phyloP scores from a whole-genome alignment of 2,797 vertebrate genomes.

The Poeciliopsis infans region DNA sequence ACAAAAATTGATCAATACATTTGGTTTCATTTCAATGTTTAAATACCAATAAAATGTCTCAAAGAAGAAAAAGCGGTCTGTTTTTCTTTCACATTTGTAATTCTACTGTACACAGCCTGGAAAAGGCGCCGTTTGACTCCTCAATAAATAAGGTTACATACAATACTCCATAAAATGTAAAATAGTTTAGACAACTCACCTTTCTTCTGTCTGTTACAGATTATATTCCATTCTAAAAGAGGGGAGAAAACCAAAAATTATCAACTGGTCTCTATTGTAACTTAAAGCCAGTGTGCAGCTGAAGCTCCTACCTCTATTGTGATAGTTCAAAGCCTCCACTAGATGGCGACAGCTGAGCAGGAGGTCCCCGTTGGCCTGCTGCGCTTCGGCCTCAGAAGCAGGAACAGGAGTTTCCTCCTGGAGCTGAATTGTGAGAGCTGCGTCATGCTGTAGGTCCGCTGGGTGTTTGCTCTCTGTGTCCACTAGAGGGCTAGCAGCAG shows the following conservation, averaged over 20 bases:
- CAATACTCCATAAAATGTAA: background rate
- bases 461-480: slow-evolving; percentile 44
- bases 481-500: slow-evolving; percentile 28
- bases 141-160: no score
- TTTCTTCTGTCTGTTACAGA: slow-evolving; percentile 80
- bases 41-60: background rate
- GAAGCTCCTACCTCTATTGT: slow-evolving; percentile 75
- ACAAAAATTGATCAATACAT: background rate
- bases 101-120: background rate
- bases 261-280: background rate
- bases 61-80: background rate
- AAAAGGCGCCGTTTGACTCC: background rate
- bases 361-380: slow-evolving; percentile 75
- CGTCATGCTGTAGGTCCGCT: slow-evolving; percentile 37
- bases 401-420: slow-evolving; percentile 47
- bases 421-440: slow-evolving; percentile 36
- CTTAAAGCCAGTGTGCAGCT: background rate
- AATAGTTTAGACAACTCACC: slow-evolving; percentile 62
- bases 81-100: background rate
- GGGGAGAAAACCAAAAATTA: background rate
- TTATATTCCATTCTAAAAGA: slow-evolving; percentile 80
- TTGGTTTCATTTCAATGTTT: background rate
- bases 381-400: slow-evolving; percentile 29
- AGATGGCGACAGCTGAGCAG: slow-evolving; percentile 83
- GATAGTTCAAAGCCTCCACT: slow-evolving; percentile 81